Percentiles rank a stretch among this genome's conserved stretches.
Evolutionary conservation across 2,797 vertebrate genomes (phyloP).

Genomic region (Megaceryle alcyon): DNA sequence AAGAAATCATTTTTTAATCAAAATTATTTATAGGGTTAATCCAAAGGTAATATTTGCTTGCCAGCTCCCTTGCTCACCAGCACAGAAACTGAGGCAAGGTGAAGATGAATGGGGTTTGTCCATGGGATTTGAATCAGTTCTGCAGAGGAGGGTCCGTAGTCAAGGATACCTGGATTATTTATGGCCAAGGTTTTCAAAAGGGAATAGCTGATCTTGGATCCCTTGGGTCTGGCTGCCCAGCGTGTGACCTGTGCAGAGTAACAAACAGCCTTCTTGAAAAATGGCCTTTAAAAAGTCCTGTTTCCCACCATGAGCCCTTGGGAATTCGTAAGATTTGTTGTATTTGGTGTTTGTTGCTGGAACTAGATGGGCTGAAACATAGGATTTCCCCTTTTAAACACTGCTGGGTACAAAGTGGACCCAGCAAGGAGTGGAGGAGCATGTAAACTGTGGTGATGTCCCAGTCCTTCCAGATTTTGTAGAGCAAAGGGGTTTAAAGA

Average conservation of each 20-base stretch:
- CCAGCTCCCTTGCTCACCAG: neutral
- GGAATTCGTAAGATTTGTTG: neutral
- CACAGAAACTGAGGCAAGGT: neutral
- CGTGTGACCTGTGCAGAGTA: neutral
- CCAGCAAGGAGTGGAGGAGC: rapidly evolving
- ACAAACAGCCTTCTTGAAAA: neutral
- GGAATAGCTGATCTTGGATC: conserved; percentile 17
- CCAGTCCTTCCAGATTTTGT: neutral
- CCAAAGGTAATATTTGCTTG: neutral
- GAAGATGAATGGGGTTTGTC: conserved; percentile 42
- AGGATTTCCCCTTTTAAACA: neutral
- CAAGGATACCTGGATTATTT: conserved; percentile 60
- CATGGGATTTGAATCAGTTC: conserved; percentile 43
- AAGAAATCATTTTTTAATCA: conserved; percentile 72
- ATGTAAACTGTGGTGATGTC: rapidly evolving
- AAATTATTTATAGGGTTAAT: conserved; percentile 74
- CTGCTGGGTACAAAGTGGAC: neutral
- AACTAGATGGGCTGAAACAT: neutral
- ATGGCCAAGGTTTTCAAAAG: conserved; percentile 9
- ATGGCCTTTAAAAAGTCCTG: neutral
- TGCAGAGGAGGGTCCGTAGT: neutral
- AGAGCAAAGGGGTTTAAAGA: neutral
- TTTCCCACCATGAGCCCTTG: neutral
- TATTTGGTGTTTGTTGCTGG: neutral
- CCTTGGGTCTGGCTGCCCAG: neutral